A percentile compares a stretch with the other conserved stretches of the same genome.
Evolutionary conservation across 2,888 invertebrate species (phyloP).

Genomic region (Drosophila pegasa): DNA sequence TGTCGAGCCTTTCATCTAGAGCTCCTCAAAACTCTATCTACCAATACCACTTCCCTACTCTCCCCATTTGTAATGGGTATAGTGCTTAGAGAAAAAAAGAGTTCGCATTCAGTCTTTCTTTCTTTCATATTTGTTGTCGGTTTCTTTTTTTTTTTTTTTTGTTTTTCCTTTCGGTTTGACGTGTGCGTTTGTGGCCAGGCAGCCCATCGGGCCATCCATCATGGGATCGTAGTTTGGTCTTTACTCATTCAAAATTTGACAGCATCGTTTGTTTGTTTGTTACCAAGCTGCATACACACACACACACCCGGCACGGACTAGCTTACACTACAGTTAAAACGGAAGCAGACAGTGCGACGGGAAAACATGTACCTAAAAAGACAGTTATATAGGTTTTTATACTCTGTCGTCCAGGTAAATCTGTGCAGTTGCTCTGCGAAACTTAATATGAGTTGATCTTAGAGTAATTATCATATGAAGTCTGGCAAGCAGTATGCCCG

Average conservation of each 20-base stretch:
- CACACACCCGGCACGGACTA: too few relatives aligned
- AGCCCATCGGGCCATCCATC: constrained; percentile 71
- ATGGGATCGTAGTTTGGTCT: constrained; percentile 75
- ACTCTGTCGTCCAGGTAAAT: too few relatives aligned
- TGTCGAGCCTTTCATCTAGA: background rate
- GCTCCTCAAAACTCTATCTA: background rate
- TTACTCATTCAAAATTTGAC: constrained; percentile 81
- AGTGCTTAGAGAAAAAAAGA: constrained; percentile 24
- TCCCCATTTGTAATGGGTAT: background rate
- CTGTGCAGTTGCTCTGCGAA: background rate
- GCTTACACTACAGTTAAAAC: constrained; percentile 47
- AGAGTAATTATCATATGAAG: background rate
- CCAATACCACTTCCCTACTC: background rate
- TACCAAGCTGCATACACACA: constrained; percentile 2
- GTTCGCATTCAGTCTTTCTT: constrained; percentile 25
- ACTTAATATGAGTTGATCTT: background rate
- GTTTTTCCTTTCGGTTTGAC: constrained; percentile 7
- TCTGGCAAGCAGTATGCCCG: background rate
- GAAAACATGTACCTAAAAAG: constrained; percentile 14
- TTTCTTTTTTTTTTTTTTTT: too few relatives aligned
- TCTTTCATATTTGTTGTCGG: constrained; percentile 5
- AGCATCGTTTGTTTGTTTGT: constrained; percentile 77
- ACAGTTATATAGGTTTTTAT: background rate
- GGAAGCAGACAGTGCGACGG: constrained; percentile 69
- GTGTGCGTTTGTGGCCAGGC: constrained; percentile 35